Evolutionary conservation across 2,797 vertebrate species (phyloP).

Genomic region (Florisuga fusca): DNA sequence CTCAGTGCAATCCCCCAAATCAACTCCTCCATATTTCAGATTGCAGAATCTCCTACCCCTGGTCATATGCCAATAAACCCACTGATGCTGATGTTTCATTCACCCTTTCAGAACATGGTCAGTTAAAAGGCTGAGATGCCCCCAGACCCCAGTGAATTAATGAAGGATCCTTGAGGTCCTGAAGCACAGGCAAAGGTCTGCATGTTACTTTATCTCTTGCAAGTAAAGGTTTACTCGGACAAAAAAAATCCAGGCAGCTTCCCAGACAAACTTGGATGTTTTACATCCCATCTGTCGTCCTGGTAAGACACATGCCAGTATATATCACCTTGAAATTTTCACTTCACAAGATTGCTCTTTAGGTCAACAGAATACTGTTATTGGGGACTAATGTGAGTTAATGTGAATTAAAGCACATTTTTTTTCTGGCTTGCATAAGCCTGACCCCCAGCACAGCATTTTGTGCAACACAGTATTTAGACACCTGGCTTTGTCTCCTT

Average conservation of each 20-base stretch:
- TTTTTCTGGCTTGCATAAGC: not conserved
- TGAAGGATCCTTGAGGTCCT: not conserved
- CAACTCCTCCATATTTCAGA: not conserved
- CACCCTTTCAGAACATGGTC: not conserved
- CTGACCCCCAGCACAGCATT: not conserved
- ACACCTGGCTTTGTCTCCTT: not conserved
- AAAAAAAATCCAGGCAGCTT: slow-evolving; percentile 20
- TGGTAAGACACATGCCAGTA: not conserved
- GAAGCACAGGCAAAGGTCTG: not conserved
- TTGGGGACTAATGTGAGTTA: not conserved
- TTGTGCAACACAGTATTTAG: not conserved
- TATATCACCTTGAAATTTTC: not conserved
- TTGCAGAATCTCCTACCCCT: not conserved
- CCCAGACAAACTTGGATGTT: not conserved
- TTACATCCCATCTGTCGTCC: not conserved
- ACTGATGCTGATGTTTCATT: not conserved
- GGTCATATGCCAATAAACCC: not conserved
- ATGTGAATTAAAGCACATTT: not conserved
- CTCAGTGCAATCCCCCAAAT: not conserved
- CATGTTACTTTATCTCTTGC: not conserved
- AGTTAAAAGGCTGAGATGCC: not conserved
- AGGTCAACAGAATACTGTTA: not conserved
- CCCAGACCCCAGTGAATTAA: not conserved
- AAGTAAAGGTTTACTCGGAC: not conserved
- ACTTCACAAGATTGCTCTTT: not conserved